These are phyloP conservation scores for Sturmia bella DNA, from an alignment of 2,888 invertebrate genomes.

Conservation along the genomic window DNA sequence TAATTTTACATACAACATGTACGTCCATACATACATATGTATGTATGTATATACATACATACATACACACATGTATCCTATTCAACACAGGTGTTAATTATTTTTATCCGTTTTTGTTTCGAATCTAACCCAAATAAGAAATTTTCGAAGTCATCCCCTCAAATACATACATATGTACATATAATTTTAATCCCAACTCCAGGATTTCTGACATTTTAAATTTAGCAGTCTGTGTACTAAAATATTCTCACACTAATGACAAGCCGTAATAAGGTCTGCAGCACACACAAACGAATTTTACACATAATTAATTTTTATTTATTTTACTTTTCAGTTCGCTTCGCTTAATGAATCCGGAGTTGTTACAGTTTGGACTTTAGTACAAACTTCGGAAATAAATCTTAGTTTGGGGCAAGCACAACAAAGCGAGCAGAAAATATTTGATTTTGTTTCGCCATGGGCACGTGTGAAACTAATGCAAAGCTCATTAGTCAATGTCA, in stretches of 20 bases:
- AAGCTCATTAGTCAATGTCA: slow-evolving; percentile 78
- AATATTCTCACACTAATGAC: no score
- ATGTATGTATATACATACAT: background rate
- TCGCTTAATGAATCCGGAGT: slow-evolving; percentile 82
- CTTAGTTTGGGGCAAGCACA: background rate
- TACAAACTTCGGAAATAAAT: slow-evolving; percentile 73
- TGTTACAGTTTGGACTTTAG: slow-evolving; percentile 81
- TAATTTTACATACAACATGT: no score
- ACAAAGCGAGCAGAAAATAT: slow-evolving; percentile 52
- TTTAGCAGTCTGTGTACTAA: no score
- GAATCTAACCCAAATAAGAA: no score
- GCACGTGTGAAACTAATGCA: slow-evolving; percentile 80
- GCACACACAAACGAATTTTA: no score
- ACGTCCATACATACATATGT: background rate
- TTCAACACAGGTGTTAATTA: no score
- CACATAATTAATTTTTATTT: background rate
- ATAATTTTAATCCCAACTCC: no score
- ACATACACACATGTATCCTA: background rate
- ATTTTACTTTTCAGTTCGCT: slow-evolving; percentile 78
- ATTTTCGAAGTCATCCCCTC: no score
- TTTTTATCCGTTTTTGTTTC: background rate
- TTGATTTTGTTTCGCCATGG: slow-evolving; percentile 80
- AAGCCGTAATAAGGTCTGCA: no score
- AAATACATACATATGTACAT: no score
- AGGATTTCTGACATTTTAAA: no score